Evolutionary conservation across 2,797 vertebrate genomes (phyloP).

Genomic region (Lindbergichthys nudifrons): DNA sequence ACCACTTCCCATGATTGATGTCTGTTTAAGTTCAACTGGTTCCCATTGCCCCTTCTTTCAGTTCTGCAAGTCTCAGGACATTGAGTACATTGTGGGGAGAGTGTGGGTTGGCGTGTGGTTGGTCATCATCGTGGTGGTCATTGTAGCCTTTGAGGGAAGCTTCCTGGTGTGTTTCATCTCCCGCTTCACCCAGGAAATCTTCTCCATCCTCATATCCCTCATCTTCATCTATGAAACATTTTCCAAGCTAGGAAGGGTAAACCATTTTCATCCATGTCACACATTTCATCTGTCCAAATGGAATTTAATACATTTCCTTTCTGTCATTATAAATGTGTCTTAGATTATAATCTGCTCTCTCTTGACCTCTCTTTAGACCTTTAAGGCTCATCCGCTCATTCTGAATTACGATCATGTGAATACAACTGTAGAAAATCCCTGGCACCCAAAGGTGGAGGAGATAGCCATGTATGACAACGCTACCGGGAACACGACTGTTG

Average conservation of each 20-base stretch:
- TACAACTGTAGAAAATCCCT: constrained; percentile 69
- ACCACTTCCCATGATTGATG: background rate
- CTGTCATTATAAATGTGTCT: background rate
- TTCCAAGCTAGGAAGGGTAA: constrained; percentile 90
- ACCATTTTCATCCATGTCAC: constrained; percentile 15
- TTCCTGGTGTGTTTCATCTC: constrained; percentile 97
- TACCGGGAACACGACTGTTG: constrained; percentile 73
- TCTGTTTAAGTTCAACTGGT: constrained; percentile 12
- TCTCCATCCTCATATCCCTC: constrained; percentile 98
- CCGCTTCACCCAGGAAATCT: constrained; percentile 98
- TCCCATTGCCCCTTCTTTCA: constrained; percentile 59
- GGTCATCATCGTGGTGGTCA: constrained; percentile 90
- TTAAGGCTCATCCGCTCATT: constrained; percentile 86
- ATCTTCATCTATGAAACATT: constrained; percentile 99
- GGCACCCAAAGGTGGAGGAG: constrained; percentile 67
- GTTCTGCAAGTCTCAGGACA: constrained; percentile 86
- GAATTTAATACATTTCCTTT: background rate
- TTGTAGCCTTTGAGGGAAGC: constrained; percentile 95
- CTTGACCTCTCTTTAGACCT: constrained; percentile 82
- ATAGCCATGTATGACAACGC: constrained; percentile 65
- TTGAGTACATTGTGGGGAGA: constrained; percentile 94
- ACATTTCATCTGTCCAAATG: background rate
- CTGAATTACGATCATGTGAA: constrained; percentile 60
- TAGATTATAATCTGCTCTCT: constrained; percentile 1
- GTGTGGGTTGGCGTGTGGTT: constrained; percentile 97